These are phyloP conservation scores for Rhabdomys pumilio DNA, from an alignment of 2,797 vertebrate species.

Conservation along the genomic window DNA sequence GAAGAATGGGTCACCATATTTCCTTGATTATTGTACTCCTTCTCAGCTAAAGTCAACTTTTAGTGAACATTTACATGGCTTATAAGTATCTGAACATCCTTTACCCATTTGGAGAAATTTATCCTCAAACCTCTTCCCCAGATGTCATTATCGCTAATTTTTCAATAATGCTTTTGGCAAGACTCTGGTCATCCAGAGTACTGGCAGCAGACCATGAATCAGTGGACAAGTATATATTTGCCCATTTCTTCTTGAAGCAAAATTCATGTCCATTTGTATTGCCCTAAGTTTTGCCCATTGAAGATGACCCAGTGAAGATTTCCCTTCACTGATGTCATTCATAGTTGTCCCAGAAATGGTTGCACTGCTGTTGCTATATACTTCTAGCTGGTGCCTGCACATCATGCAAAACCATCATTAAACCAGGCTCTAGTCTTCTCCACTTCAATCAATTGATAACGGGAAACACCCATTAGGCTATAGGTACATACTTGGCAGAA, in stretches of 20 bases:
- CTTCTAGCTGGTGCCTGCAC: neutral
- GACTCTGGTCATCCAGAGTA: neutral
- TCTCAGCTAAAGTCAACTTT: neutral
- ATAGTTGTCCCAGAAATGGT: neutral
- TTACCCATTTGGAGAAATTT: neutral
- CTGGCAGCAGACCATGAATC: neutral
- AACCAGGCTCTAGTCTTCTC: neutral
- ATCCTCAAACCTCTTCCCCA: neutral
- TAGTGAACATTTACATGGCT: neutral
- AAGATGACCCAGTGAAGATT: neutral
- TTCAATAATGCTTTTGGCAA: neutral
- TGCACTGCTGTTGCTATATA: neutral
- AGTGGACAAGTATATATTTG: neutral
- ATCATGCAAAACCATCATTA: neutral
- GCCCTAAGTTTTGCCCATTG: neutral
- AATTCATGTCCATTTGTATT: neutral
- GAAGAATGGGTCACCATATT: neutral
- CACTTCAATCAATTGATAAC: neutral
- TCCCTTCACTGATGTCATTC: neutral
- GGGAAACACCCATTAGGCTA: neutral
- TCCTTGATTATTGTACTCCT: neutral
- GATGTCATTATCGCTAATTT: neutral
- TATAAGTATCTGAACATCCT: neutral
- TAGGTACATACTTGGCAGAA: neutral
- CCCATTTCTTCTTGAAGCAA: neutral